phyloP scores from a whole-genome alignment of 2,113 vertebrate genomes.

The Fulmarus glacialis region DNA sequence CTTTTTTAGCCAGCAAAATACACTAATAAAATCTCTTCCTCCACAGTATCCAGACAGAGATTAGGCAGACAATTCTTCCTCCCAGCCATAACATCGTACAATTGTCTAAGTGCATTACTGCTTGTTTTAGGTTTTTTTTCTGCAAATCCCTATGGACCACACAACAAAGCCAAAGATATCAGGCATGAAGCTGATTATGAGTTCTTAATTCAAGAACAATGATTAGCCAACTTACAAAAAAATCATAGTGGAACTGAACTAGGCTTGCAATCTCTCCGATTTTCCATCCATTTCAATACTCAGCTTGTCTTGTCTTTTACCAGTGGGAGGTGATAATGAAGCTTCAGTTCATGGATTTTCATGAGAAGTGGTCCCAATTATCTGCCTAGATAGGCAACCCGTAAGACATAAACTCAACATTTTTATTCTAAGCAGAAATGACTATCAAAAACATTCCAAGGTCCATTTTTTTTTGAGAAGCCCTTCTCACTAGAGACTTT shows the following conservation, averaged over 20 bases:
- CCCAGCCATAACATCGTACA: not conserved
- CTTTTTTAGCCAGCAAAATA: not conserved
- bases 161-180: not conserved
- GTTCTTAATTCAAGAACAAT: not conserved
- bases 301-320: not conserved
- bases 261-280: not conserved
- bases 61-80: not conserved
- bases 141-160: not conserved
- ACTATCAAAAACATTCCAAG: not conserved
- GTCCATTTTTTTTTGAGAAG: not conserved
- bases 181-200: not conserved
- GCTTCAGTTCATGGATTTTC: not conserved
- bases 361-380: not conserved
- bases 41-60: not conserved
- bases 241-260: not conserved
- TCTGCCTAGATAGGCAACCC: not conserved
- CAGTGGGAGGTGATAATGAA: not conserved
- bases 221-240: not conserved
- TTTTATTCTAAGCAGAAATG: not conserved
- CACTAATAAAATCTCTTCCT: not conserved
- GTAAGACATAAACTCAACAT: not conserved
- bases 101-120: not conserved
- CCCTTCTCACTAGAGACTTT: not conserved
- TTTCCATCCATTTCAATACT: not conserved
- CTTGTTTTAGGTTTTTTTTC: not conserved